Evolutionary conservation across 2,797 vertebrate genomes (phyloP).

Genomic region (Nasua narica): DNA sequence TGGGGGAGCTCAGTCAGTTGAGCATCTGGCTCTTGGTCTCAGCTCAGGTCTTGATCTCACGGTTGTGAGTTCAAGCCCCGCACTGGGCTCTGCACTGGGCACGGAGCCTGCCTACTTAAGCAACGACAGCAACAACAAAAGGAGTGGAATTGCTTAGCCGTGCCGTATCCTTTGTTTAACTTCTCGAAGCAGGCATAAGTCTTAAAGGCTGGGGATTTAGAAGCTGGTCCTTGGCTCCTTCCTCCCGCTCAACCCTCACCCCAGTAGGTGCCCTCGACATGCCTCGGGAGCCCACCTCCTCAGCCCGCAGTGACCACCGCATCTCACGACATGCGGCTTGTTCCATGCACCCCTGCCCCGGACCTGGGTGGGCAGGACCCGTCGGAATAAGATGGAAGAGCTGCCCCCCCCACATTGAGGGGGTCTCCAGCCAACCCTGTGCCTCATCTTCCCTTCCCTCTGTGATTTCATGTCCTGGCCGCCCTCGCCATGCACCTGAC

Average conservation of each 20-base stretch:
- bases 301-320: not conserved
- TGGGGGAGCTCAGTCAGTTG: not conserved
- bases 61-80: not conserved
- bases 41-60: not conserved
- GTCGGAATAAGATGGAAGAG: not conserved
- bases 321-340: not conserved
- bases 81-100: not conserved
- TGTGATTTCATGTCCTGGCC: not conserved
- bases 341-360: not conserved
- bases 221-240: not conserved
- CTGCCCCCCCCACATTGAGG: not conserved
- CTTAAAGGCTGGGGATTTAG: not conserved
- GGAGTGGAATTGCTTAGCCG: not conserved
- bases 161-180: not conserved
- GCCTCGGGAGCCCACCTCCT: not conserved
- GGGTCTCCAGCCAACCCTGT: not conserved
- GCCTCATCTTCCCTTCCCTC: not conserved
- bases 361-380: not conserved
- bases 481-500: rapidly evolving
- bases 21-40: not conserved
- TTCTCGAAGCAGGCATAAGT: not conserved
- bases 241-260: not conserved
- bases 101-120: not conserved
- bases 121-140: not conserved
- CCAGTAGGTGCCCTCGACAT: not conserved